Evolutionary conservation across 1,140 invertebrate genomes (phyloP).

Genomic region (Lineus longissimus): DNA sequence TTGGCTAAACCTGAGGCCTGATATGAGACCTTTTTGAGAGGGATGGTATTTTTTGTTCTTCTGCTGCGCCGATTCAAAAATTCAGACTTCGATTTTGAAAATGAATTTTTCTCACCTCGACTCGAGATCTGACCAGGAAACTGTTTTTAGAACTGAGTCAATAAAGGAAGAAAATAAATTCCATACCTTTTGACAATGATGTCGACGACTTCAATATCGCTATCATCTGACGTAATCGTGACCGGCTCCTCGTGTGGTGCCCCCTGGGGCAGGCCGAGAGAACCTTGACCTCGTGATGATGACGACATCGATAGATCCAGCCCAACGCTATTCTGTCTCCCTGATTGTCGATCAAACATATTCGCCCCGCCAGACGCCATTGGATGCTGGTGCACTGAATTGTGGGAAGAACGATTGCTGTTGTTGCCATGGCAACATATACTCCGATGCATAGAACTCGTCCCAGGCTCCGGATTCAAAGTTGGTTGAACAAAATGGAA

Average conservation of each 20-base stretch:
- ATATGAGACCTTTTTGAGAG: too few relatives aligned
- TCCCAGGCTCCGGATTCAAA: too few relatives aligned
- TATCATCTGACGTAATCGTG: conserved; percentile 51
- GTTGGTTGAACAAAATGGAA: too few relatives aligned
- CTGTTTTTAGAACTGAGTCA: neutral
- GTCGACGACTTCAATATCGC: conserved; percentile 38
- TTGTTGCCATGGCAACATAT: too few relatives aligned
- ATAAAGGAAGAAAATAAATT: neutral
- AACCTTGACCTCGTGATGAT: neutral
- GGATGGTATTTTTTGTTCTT: too few relatives aligned
- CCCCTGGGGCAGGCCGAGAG: neutral
- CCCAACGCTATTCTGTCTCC: neutral
- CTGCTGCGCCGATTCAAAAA: too few relatives aligned
- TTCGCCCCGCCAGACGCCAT: neutral
- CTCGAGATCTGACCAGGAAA: too few relatives aligned
- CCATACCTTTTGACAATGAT: neutral
- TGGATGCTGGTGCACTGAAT: neutral
- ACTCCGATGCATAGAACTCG: too few relatives aligned
- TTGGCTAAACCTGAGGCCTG: too few relatives aligned
- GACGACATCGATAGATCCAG: neutral
- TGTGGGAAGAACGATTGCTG: neutral
- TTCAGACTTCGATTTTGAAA: too few relatives aligned
- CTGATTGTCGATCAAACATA: neutral
- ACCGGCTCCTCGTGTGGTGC: neutral
- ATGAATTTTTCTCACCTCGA: too few relatives aligned